A percentile compares a stretch with the other conserved stretches of the same genome.
These are phyloP conservation scores for Lithophane socia DNA, from an alignment of 2,888 invertebrate species.

Conservation along the genomic window DNA sequence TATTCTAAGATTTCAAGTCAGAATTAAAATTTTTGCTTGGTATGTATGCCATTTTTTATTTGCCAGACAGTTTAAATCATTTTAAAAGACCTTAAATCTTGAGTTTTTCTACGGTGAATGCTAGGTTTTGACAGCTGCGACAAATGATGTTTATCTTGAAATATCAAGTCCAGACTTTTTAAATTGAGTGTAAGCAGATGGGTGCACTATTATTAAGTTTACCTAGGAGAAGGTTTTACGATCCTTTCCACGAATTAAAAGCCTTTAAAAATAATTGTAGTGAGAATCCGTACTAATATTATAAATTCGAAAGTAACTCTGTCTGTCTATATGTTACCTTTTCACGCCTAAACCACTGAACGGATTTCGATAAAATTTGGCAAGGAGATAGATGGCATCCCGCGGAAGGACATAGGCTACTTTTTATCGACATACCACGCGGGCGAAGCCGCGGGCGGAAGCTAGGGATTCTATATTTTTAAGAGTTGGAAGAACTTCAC, in stretches of 20 bases:
- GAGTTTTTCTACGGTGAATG: slow-evolving; percentile 6
- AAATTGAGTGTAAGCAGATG: not conserved
- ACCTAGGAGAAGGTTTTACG: not conserved
- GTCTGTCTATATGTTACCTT: too few relatives aligned
- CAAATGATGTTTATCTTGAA: slow-evolving; percentile 1
- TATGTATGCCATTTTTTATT: not conserved
- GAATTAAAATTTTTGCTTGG: not conserved
- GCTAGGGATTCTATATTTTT: not conserved
- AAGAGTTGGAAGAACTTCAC: not conserved
- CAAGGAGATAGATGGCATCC: too few relatives aligned
- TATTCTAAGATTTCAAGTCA: not conserved
- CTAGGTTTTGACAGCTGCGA: not conserved
- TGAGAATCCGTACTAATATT: too few relatives aligned
- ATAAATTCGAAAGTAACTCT: too few relatives aligned
- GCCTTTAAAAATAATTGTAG: not conserved
- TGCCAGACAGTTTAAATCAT: not conserved
- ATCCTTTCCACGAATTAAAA: not conserved
- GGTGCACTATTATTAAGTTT: not conserved
- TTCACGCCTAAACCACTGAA: too few relatives aligned
- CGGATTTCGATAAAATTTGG: too few relatives aligned
- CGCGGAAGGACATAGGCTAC: too few relatives aligned
- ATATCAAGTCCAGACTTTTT: slow-evolving; percentile 7
- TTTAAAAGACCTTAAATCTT: slow-evolving; percentile 2
- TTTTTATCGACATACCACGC: too few relatives aligned
- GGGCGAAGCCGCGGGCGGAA: too few relatives aligned